Percentiles rank a stretch among this genome's conserved stretches.
These are phyloP conservation scores for Troglohyphantes excavatus DNA, from an alignment of 2,888 invertebrate genomes.

Conservation along the genomic window DNA sequence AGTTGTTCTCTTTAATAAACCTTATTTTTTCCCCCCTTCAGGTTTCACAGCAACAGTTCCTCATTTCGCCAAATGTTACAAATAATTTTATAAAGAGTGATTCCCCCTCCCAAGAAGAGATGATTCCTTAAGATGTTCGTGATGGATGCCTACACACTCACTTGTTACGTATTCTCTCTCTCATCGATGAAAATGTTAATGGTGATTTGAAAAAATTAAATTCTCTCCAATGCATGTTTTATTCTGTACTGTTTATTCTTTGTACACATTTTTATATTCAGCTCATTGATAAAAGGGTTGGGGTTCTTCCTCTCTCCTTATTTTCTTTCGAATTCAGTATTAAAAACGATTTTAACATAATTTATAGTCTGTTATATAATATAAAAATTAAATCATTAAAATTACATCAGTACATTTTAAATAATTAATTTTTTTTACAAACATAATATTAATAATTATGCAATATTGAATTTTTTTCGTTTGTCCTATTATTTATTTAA, in stretches of 20 bases:
- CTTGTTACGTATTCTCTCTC: constrained; percentile 10
- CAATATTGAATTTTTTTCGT: too few species aligned
- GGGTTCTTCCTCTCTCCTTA: too few species aligned
- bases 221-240: background rate
- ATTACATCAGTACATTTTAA: too few species aligned
- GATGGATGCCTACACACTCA: constrained; percentile 10
- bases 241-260: background rate
- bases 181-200: constrained; percentile 24
- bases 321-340: too few species aligned
- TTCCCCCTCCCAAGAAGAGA: constrained; percentile 69
- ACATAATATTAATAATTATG: too few species aligned
- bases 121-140: constrained; percentile 66
- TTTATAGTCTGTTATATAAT: too few species aligned
- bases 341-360: too few species aligned
- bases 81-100: constrained; percentile 67
- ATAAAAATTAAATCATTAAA: too few species aligned
- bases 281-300: background rate
- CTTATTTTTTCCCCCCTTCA: too few species aligned
- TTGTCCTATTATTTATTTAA: too few species aligned
- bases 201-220: constrained; percentile 13
- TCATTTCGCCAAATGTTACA: constrained; percentile 65
- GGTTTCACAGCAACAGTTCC: constrained; percentile 69
- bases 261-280: background rate
- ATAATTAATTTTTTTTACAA: too few species aligned
- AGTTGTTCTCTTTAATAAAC: too few species aligned